Evolutionary conservation across 1,140 invertebrate genomes (phyloP).

Genomic region (Propsilocerus akamusi): DNA sequence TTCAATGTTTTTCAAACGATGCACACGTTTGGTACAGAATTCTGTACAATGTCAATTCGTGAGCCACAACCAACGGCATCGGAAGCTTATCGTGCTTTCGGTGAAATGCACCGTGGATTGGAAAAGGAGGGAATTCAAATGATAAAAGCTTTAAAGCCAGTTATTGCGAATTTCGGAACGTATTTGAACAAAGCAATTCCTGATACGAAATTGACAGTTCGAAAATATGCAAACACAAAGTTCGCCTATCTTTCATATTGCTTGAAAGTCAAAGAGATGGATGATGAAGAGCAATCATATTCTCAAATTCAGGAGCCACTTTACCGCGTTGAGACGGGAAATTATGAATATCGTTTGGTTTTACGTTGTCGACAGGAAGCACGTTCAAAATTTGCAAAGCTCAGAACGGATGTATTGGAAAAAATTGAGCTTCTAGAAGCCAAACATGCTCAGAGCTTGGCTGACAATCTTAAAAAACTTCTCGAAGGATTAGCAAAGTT

Average conservation of each 20-base stretch:
- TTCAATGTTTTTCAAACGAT: slow-evolving; percentile 41
- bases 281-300: slow-evolving; percentile 94
- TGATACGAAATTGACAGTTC: slow-evolving; percentile 91
- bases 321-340: slow-evolving; percentile 94
- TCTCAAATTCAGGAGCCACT: slow-evolving; percentile 87
- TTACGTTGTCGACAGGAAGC: slow-evolving; percentile 91
- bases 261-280: slow-evolving; percentile 94
- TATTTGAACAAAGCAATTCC: slow-evolving; percentile 95
- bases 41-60: slow-evolving; percentile 81
- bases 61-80: slow-evolving; percentile 90
- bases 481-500: slow-evolving; percentile 64
- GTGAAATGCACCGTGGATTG: slow-evolving; percentile 82
- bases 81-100: slow-evolving; percentile 89
- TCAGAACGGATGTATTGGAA: slow-evolving; percentile 86
- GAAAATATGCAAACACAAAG: slow-evolving; percentile 94
- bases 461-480: slow-evolving; percentile 62
- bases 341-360: slow-evolving; percentile 95
- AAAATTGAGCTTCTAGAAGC: slow-evolving; percentile 95
- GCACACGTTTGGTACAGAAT: slow-evolving; percentile 82
- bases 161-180: slow-evolving; percentile 82
- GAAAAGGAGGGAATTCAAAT: slow-evolving; percentile 82
- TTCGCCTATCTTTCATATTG: slow-evolving; percentile 98
- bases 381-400: slow-evolving; percentile 70
- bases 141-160: slow-evolving; percentile 81
- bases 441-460: slow-evolving; percentile 92